A percentile compares a stretch with the other conserved stretches of the same genome.
These are phyloP conservation scores for Pheosia tremula DNA, from an alignment of 2,888 invertebrate genomes.

Conservation along the genomic window DNA sequence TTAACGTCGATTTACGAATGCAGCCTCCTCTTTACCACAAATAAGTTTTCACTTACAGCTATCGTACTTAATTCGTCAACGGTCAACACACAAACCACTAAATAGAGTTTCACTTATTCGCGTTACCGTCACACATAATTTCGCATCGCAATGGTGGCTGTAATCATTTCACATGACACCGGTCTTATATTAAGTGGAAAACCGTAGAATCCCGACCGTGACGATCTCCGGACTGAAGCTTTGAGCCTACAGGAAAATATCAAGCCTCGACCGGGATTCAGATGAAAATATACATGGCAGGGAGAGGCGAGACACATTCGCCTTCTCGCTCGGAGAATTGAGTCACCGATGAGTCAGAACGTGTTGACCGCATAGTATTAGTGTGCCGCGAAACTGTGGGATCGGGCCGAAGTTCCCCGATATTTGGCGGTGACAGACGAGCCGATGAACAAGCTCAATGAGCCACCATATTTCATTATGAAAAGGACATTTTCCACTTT, in stretches of 20 bases:
- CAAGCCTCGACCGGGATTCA: constrained; percentile 75
- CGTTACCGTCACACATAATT: constrained; percentile 27
- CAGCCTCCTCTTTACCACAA: constrained; percentile 21
- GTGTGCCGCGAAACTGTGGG: constrained; percentile 31
- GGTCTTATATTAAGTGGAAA: constrained; percentile 34
- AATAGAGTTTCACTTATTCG: constrained; percentile 22
- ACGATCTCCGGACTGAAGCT: constrained; percentile 70
- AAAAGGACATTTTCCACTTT: constrained; percentile 67
- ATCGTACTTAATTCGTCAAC: constrained; percentile 25
- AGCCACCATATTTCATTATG: constrained; percentile 71
- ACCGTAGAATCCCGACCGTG: constrained; percentile 47
- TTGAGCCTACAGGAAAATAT: constrained; percentile 79
- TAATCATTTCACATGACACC: constrained; percentile 70
- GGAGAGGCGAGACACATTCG: constrained; percentile 35
- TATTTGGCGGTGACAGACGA: constrained; percentile 46
- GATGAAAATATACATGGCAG: constrained; percentile 58
- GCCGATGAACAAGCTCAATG: constrained; percentile 69
- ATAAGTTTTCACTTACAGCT: constrained; percentile 15
- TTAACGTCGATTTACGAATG: constrained; percentile 22
- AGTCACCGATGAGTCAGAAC: constrained; percentile 65
- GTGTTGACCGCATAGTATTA: constrained; percentile 42
- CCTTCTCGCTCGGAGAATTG: constrained; percentile 56
- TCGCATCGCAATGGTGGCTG: constrained; percentile 59
- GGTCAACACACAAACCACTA: constrained; percentile 34
- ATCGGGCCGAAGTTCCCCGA: constrained; percentile 57